phyloP scores from a whole-genome alignment of 2,888 invertebrate species.

The Andrena haemorrhoa region DNA sequence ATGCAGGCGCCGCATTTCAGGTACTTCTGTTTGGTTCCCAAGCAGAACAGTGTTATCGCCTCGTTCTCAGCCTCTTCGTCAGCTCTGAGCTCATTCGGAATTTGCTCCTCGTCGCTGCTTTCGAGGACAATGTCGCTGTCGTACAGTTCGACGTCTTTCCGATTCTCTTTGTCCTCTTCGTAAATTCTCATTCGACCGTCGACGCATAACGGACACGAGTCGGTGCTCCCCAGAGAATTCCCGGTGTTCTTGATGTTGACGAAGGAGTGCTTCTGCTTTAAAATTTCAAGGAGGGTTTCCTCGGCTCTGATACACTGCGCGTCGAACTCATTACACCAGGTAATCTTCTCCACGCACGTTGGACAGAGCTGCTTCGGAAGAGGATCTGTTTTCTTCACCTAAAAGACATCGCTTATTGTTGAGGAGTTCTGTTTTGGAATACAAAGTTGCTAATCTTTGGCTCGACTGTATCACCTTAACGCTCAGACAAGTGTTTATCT shows the following conservation, averaged over 20 bases:
- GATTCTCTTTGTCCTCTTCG: conserved; percentile 40
- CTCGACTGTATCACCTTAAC: conserved; percentile 68
- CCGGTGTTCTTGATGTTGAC: conserved; percentile 25
- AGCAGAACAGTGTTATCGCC: conserved; percentile 65
- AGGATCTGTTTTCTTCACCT: conserved; percentile 77
- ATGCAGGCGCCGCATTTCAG: conserved; percentile 78
- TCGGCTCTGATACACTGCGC: conserved; percentile 75
- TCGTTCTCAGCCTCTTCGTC: conserved; percentile 51
- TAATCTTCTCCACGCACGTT: conserved; percentile 75
- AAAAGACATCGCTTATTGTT: conserved; percentile 22
- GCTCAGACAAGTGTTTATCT: conserved; percentile 77
- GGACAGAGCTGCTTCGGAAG: conserved; percentile 77
- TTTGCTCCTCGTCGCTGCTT: conserved; percentile 77
- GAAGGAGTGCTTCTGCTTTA: conserved; percentile 64
- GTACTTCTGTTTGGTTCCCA: conserved; percentile 72
- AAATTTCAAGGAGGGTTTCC: conserved; percentile 70
- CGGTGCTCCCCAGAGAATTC: conserved; percentile 19
- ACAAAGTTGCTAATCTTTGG: too few relatives aligned
- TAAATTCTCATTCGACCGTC: conserved; percentile 72
- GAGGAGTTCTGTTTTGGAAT: neutral
- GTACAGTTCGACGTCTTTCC: conserved; percentile 59
- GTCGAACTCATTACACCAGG: conserved; percentile 76
- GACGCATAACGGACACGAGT: conserved; percentile 75
- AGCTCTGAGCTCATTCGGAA: conserved; percentile 54
- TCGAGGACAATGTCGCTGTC: conserved; percentile 76